Base-by-base conservation (phyloP, 2,113 vertebrate genomes). In the Neofelis nebulosa region DNA sequence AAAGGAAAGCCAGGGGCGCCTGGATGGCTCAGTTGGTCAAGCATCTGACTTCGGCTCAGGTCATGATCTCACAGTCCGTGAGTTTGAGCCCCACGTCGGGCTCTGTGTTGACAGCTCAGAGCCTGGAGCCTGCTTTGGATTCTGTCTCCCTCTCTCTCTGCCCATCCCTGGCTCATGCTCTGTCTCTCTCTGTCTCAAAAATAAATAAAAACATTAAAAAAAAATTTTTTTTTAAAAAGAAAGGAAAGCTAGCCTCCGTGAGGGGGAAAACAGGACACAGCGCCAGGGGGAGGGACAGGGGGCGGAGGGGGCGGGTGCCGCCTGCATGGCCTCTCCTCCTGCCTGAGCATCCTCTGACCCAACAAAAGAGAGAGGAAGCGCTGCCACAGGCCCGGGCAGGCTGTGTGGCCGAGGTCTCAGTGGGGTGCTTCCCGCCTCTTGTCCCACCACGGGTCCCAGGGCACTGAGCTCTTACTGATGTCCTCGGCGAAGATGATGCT, bases 401-500 rank as follows among this genome's bases (percentile, higher is more conserved):
- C 52, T n/a, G 19, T 0, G 3, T 0, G n/a, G 68, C 55, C 15
- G 0, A 2, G 33, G 31, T 31, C 61, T 84, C 52, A 5, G 9
- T 0, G 2, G 6, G 21, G 6, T 2, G 2, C 4, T 10, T 66
- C 68, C 23, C 27, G 0, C 4, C 68, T 25, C 52, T 10, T 13
- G 2, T 1, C 9, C 23, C 48, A 0, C 31, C 65, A 3, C 3
- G 27, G 27, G 57, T 29, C 23, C 12, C 12, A 0, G 10, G 3
- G 41, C 33, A 12, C 33, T 2, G 11, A 80, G 27, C 13, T 23
- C 98, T 99, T 98, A 99, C 99, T 98, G 87, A 99, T 98, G 95
- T 99, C 99, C 98, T 99, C 99, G 2, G 99, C 99, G 14, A 99
- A 99, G 97, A 99, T 99, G 95, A 99, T 99, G 95, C 98, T 99